A percentile compares a stretch with the other conserved stretches of the same genome.
phyloP scores from a whole-genome alignment of 2,113 vertebrate genomes.

The Phaetusa simplex region DNA sequence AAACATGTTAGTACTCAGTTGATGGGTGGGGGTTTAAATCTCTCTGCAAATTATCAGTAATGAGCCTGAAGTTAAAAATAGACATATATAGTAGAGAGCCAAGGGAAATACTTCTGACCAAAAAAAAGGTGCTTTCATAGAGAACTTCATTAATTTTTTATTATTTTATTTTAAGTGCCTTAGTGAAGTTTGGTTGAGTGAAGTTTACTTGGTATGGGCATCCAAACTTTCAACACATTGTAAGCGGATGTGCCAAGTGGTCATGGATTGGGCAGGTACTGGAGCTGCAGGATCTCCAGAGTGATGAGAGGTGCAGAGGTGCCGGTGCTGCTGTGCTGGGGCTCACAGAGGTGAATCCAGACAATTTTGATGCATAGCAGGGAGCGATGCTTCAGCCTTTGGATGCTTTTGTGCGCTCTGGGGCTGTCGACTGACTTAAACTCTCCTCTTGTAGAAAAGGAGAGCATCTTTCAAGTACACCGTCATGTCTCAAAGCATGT shows the following conservation, averaged over 20 bases:
- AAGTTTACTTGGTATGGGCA: background rate
- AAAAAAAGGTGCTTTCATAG: background rate
- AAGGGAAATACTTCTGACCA: background rate
- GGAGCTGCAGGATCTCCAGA: background rate
- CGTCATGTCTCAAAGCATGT: background rate
- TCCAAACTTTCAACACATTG: fast-evolving
- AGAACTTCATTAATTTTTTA: background rate
- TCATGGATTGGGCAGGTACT: background rate
- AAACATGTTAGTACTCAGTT: background rate
- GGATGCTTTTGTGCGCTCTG: fast-evolving
- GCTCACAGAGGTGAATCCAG: background rate
- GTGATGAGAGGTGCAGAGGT: background rate
- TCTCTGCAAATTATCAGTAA: background rate
- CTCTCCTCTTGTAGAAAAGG: background rate
- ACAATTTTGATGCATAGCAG: background rate
- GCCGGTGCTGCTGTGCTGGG: background rate
- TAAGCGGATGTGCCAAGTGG: background rate
- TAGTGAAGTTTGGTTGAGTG: background rate
- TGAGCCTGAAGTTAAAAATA: slow-evolving; percentile 20
- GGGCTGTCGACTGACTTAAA: fast-evolving
- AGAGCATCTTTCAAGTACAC: background rate
- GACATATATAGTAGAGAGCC: background rate
- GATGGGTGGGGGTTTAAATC: background rate
- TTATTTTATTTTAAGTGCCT: background rate
- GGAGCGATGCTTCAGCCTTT: background rate